Conservation (phyloP, 2,797 vertebrate genomes). For the Neosilurus hyrtlii region DNA sequence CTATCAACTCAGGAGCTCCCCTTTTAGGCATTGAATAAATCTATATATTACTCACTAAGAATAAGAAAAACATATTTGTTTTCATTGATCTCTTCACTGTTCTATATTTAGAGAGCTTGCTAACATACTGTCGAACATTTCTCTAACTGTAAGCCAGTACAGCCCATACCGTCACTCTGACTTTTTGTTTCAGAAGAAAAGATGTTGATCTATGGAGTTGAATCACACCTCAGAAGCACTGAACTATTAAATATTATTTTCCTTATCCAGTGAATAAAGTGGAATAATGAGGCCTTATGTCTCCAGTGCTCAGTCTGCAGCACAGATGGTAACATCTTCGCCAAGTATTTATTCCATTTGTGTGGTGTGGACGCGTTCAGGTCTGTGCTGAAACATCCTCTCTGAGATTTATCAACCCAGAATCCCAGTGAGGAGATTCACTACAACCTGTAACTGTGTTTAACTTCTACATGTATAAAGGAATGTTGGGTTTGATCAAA, state of each 20-base stretch:
- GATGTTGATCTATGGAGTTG: not conserved
- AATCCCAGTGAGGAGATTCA: slow-evolving; percentile 48
- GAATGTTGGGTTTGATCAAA: not conserved
- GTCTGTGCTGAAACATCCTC: slow-evolving; percentile 59
- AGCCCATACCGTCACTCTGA: not conserved
- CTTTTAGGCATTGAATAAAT: too few species aligned
- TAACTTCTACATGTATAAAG: not conserved
- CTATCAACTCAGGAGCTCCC: too few species aligned
- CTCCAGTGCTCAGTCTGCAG: slow-evolving; percentile 29
- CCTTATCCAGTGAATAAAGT: slow-evolving; percentile 1
- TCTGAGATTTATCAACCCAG: slow-evolving; percentile 65
- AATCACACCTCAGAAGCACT: not conserved
- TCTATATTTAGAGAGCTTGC: not conserved
- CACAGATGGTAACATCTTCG: slow-evolving; percentile 61
- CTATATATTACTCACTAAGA: not conserved
- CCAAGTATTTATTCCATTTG: slow-evolving; percentile 66
- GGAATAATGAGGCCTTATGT: slow-evolving; percentile 24
- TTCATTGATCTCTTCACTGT: not conserved
- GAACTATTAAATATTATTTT: not conserved
- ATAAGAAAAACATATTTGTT: not conserved
- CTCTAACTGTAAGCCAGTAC: not conserved
- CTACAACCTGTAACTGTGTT: slow-evolving; percentile 5
- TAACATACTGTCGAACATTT: not conserved
- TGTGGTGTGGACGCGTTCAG: slow-evolving; percentile 38
- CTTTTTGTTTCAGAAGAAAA: not conserved